Evolutionary conservation across 2,888 invertebrate species (phyloP).

Genomic region (Cabera pusaria): DNA sequence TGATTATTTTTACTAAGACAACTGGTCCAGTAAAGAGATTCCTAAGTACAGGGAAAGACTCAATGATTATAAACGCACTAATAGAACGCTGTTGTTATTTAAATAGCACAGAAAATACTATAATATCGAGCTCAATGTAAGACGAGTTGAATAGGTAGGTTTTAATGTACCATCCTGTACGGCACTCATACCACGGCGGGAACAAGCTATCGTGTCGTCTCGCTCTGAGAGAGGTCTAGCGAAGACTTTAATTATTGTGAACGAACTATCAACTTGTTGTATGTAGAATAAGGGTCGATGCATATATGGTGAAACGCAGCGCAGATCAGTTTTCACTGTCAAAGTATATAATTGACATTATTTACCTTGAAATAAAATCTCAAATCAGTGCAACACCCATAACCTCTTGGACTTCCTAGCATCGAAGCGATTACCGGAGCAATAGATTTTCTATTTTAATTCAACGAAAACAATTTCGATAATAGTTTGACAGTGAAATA

Average conservation of each 20-base stretch:
- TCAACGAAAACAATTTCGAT: too few relatives aligned
- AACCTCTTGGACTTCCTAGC: too few relatives aligned
- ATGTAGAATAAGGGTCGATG: too few relatives aligned
- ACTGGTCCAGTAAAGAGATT: slow-evolving; percentile 53
- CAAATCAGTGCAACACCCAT: too few relatives aligned
- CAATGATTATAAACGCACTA: slow-evolving; percentile 49
- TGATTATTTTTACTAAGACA: slow-evolving; percentile 44
- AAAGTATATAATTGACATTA: too few relatives aligned
- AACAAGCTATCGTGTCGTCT: slow-evolving; percentile 60
- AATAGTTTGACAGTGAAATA: too few relatives aligned
- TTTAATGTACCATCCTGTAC: slow-evolving; percentile 40
- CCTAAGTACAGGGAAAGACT: slow-evolving; percentile 57
- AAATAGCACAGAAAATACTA: slow-evolving; percentile 35
- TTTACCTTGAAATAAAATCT: too few relatives aligned
- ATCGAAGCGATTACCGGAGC: too few relatives aligned
- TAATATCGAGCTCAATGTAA: slow-evolving; percentile 45
- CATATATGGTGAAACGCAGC: too few relatives aligned
- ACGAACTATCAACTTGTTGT: too few relatives aligned
- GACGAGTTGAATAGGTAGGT: slow-evolving; percentile 40
- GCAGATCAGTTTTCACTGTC: too few relatives aligned
- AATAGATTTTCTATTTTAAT: too few relatives aligned
- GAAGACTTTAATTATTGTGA: slow-evolving; percentile 34
- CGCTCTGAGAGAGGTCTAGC: slow-evolving; percentile 60
- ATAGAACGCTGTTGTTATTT: slow-evolving; percentile 41
- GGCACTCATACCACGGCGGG: slow-evolving; percentile 57